Percentiles rank a stretch among this genome's conserved stretches.
phyloP scores from a whole-genome alignment of 2,797 vertebrate species.

The Galago senegalensis region DNA sequence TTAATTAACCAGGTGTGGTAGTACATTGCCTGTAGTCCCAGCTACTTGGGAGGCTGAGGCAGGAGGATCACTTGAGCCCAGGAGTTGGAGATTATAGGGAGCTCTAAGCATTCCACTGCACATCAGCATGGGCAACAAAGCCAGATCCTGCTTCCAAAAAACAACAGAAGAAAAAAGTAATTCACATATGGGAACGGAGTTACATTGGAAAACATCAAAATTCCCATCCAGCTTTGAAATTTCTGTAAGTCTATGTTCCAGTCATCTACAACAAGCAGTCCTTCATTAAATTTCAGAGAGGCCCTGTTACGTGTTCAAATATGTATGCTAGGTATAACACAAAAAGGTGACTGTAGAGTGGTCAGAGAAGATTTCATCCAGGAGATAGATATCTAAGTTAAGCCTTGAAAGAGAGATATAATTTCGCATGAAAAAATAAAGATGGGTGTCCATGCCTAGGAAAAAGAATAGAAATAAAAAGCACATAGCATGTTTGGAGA shows the following conservation, averaged over 20 bases:
- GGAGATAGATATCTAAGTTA: background rate
- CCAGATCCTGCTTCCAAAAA: too few species aligned
- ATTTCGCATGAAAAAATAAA: background rate
- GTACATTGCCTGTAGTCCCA: too few species aligned
- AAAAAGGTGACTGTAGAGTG: background rate
- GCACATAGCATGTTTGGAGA: background rate
- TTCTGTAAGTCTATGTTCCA: background rate
- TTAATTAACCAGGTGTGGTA: too few species aligned
- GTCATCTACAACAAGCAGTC: background rate
- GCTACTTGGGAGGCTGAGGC: too few species aligned
- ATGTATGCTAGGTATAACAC: background rate
- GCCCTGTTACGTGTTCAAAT: background rate
- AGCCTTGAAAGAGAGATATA: background rate
- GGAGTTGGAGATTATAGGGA: too few species aligned
- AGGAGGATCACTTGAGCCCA: too few species aligned
- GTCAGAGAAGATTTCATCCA: background rate
- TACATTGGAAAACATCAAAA: background rate
- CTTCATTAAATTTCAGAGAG: background rate
- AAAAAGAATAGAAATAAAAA: slow-evolving; percentile 5
- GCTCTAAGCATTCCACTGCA: too few species aligned
- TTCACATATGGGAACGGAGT: background rate
- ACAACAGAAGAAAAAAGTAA: background rate
- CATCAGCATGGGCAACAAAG: too few species aligned
- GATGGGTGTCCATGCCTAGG: background rate
- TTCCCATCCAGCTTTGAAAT: background rate